Conservation (phyloP, 2,888 invertebrate species). For the Onchidella celtica region DNA sequence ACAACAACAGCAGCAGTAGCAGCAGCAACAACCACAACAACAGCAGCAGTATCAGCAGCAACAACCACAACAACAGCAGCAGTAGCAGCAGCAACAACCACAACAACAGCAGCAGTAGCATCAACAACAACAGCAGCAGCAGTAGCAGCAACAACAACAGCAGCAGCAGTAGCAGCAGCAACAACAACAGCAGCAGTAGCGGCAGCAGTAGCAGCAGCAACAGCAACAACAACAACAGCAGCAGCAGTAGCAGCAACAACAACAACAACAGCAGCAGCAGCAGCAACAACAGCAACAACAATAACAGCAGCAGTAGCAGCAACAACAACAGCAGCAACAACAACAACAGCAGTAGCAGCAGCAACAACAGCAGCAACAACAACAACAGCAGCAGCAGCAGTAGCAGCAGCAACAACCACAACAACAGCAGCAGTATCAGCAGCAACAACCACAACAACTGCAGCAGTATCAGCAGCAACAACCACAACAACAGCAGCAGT, state of each 20-base stretch:
- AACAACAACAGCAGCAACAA: background rate
- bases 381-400: background rate
- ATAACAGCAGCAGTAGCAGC: background rate
- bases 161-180: background rate
- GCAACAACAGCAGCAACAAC: background rate
- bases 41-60: background rate
- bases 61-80: background rate
- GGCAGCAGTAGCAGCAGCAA: background rate
- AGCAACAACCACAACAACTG: background rate
- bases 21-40: background rate
- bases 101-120: background rate
- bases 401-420: background rate
- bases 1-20: background rate
- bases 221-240: background rate
- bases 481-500: background rate
- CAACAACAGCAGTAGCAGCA: background rate
- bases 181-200: background rate
- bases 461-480: background rate
- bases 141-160: background rate
- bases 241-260: background rate
- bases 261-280: background rate
- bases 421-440: background rate
- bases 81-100: background rate
- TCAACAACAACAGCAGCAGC: background rate
- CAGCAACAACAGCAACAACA: background rate